phyloP scores from a whole-genome alignment of 2,797 vertebrate species.

The Typhlichthys eigenmanni region DNA sequence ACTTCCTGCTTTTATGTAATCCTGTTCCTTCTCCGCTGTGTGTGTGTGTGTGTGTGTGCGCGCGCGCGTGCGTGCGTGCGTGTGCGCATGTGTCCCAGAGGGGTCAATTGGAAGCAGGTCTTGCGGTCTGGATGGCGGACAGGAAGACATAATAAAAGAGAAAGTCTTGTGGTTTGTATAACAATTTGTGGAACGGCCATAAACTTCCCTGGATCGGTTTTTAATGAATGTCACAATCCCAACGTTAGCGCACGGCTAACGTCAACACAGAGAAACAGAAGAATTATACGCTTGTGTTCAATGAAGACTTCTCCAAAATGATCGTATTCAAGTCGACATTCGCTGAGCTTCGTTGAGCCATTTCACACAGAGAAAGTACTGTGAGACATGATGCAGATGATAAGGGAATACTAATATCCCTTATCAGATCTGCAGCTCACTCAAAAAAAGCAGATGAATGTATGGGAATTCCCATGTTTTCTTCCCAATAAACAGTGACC shows the following conservation, averaged over 20 bases:
- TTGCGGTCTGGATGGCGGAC: conserved; percentile 56
- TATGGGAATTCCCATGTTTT: conserved; percentile 67
- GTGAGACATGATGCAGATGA: conserved; percentile 32
- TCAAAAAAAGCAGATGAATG: conserved; percentile 30
- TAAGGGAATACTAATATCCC: conserved; percentile 53
- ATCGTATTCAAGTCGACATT: conserved; percentile 28
- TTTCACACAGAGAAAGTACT: conserved; percentile 47
- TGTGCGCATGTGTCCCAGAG: conserved; percentile 23
- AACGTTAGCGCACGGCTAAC: conserved; percentile 9
- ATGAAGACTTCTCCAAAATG: conserved; percentile 21
- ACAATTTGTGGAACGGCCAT: conserved; percentile 43
- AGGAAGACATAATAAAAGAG: conserved; percentile 48
- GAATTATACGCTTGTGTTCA: conserved; percentile 4
- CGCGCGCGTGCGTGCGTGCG: conserved; percentile 14
- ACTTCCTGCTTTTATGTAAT: conserved; percentile 17
- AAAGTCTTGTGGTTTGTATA: conserved; percentile 34
- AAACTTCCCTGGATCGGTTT: conserved; percentile 6
- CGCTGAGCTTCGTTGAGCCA: conserved; percentile 24
- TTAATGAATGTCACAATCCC: conserved; percentile 40
- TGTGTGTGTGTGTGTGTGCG: conserved; percentile 11
- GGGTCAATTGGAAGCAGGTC: conserved; percentile 41
- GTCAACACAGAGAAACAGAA: conserved; percentile 26
- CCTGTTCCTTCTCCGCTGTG: background rate
- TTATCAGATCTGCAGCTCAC: conserved; percentile 55
- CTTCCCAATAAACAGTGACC: conserved; percentile 44